Base-by-base conservation (phyloP, 30 jellyfish, hydroid and myxozoan genomes). In the Hydra vulgaris region DNA sequence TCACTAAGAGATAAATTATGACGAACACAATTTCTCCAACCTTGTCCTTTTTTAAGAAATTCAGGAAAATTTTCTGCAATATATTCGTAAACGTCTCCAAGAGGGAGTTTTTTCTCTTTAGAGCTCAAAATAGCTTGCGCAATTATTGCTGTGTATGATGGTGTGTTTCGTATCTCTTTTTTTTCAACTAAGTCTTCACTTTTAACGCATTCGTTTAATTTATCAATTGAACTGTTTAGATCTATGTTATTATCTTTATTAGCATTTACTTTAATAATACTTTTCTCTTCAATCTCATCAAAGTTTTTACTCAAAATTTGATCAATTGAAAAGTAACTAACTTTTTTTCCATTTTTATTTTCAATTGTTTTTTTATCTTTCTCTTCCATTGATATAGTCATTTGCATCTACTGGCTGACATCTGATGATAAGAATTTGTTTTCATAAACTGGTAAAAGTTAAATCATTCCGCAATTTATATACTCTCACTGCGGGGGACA, bases 21-120 rank as follows among this genome's bases (percentile, higher is more conserved):
- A 23, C 98, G 87, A 20, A 92, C 98, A 69, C 98, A 92, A 69
- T 92, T 92, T 76, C 98, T 79, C 98, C 98, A 92, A 25, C 98
- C 98, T 83, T 92, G 98, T 76, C 98, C 98, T 73, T 92, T 92
- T 84, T 92, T 92, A 26, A 92, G 82, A 68, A 92, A 86, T 81
- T 87, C 98, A 0, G 98, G 98, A 82, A 92, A 92, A 78, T 92
- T 76, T 61, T 92, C 98, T 21, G 98, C 95, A 40, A 92, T 92
- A 72, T 92, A 92, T 27, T 92, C 98, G 79, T 92, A 92, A 18
- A 92, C 87, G 74, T 90, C 82, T 5, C 98, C 98, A 1, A 92
- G 89, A 18, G 98, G 98, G 25, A 92, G 88, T 74, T 92, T 92
- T 73, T 87, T 87, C 70, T 92, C 98, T 8, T 93, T 83, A 24